Conservation (phyloP, 2,113 vertebrate genomes). For the Manacus vitellinus region DNA sequence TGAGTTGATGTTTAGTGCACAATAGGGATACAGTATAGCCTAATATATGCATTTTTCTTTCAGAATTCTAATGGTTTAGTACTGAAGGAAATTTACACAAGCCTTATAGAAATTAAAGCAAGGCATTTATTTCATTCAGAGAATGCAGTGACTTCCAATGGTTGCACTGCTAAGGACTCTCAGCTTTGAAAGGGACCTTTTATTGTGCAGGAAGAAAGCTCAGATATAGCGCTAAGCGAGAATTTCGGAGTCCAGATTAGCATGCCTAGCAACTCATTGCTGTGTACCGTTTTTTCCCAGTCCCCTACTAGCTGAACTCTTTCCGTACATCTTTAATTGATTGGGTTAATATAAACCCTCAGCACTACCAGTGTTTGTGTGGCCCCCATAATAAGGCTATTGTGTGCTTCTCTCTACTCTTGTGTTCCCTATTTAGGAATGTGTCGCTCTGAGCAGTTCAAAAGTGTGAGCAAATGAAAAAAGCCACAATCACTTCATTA, state of each 20-base stretch:
- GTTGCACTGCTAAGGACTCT: slow-evolving; percentile 49
- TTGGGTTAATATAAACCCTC: slow-evolving; percentile 78
- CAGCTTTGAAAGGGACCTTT: slow-evolving; percentile 79
- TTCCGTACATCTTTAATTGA: slow-evolving; percentile 74
- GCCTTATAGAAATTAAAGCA: slow-evolving; percentile 73
- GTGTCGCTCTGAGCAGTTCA: slow-evolving; percentile 72
- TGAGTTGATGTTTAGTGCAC: slow-evolving; percentile 65
- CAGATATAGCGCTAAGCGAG: slow-evolving; percentile 54
- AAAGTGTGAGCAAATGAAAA: slow-evolving; percentile 72
- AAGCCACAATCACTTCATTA: slow-evolving; percentile 76
- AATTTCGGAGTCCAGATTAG: slow-evolving; percentile 63
- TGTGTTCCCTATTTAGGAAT: slow-evolving; percentile 70
- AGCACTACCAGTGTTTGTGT: slow-evolving; percentile 66
- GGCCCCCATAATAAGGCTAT: slow-evolving; percentile 72
- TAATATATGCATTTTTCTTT: slow-evolving; percentile 77
- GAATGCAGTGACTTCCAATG: slow-evolving; percentile 74
- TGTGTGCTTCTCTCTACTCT: slow-evolving; percentile 67
- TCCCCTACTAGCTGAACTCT: slow-evolving; percentile 64
- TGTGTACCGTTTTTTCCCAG: slow-evolving; percentile 64
- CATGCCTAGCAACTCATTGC: slow-evolving; percentile 77
- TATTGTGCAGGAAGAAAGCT: slow-evolving; percentile 76
- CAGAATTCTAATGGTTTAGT: slow-evolving; percentile 69
- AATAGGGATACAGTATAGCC: slow-evolving; percentile 75
- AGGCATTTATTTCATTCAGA: slow-evolving; percentile 79
- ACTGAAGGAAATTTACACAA: slow-evolving; percentile 68